Evolutionary conservation across 2,888 invertebrate species (phyloP).

Genomic region (Xylota sylvarum): DNA sequence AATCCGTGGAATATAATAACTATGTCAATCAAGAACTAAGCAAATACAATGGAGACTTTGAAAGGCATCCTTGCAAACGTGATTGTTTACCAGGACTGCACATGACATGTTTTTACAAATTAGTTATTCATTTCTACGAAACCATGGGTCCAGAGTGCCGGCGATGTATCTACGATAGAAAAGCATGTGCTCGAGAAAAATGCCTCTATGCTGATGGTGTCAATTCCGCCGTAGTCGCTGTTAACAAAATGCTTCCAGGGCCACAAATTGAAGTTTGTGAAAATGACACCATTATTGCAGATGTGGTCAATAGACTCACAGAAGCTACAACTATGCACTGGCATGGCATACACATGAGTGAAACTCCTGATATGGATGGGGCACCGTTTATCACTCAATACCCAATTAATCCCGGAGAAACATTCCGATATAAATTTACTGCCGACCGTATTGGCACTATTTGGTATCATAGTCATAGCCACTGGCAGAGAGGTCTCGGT

Average conservation of each 20-base stretch:
- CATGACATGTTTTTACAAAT: constrained; percentile 81
- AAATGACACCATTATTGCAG: constrained; percentile 82
- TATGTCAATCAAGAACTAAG: constrained; percentile 39
- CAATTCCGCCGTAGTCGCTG: constrained; percentile 81
- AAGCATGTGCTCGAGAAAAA: constrained; percentile 79
- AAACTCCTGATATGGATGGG: constrained; percentile 82
- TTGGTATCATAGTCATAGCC: constrained; percentile 83
- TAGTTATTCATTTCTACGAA: constrained; percentile 82
- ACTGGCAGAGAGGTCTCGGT: constrained; percentile 82
- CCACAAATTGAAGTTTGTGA: constrained; percentile 83
- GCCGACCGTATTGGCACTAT: constrained; percentile 82
- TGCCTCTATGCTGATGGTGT: constrained; percentile 83
- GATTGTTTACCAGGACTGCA: constrained; percentile 81
- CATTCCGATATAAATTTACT: constrained; percentile 81
- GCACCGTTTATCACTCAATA: constrained; percentile 81
- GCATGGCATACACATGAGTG: constrained; percentile 82
- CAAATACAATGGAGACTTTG: constrained; percentile 77
- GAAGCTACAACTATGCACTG: constrained; percentile 82
- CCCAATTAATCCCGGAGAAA: constrained; percentile 82
- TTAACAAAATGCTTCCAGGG: constrained; percentile 82
- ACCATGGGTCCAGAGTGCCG: constrained; percentile 82
- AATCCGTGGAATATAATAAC: constrained; percentile 52
- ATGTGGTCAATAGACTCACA: constrained; percentile 81
- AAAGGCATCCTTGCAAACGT: constrained; percentile 81
- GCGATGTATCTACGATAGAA: constrained; percentile 80